Base-by-base conservation (phyloP, 2,797 vertebrate species). In the Spheniscus humboldti region DNA sequence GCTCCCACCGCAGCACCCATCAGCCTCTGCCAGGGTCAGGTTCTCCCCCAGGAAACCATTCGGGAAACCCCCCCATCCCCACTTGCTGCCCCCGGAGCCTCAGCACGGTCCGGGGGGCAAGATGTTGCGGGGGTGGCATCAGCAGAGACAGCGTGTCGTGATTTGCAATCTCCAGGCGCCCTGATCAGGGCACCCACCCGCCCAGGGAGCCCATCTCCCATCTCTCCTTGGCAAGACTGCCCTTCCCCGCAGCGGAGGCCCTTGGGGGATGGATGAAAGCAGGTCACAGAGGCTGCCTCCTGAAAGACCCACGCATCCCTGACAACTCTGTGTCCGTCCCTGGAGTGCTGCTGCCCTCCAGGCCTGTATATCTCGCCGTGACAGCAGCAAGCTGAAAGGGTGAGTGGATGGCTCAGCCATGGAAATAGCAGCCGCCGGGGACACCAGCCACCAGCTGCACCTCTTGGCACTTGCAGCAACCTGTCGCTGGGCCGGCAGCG, bases 401-500 rank as follows among this genome's bases (percentile, higher is more conserved):
- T 35, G 81, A 81, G 78, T 3, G 53, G 90, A 39, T 11, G 66
- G 66, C 90, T 88, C 88, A 62, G 87, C 81, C 81, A 50, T 15
- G 48, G 81, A 81, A 68, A 69, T 5, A 50, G 86, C 94, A 82
- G 80, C 91, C 50, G 15, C 33, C 30, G 87, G 52, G 80, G 62
- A 55, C 75, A 43, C 55, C 9, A 17, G 92, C 90, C 87, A 81
- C 85, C 90, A 84, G 91, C 89, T 69, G 83, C 87, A 48, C 45
- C 19, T 31, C 93, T 69, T 52, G 81, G 86, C 84, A 64, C 80
- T 59, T 27, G 48, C 77, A 64, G 91, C 80, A 43, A 62, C 87
- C 84, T 43, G 62, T 63, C 27, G 12, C 92, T 28, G 74, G 89
- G 62, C 55, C 56, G 71, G 78, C 78, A 72, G 56, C 3, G 3